These are phyloP conservation scores for Ornithoptera alexandrae DNA, from an alignment of 2,888 invertebrate species.

Conservation along the genomic window DNA sequence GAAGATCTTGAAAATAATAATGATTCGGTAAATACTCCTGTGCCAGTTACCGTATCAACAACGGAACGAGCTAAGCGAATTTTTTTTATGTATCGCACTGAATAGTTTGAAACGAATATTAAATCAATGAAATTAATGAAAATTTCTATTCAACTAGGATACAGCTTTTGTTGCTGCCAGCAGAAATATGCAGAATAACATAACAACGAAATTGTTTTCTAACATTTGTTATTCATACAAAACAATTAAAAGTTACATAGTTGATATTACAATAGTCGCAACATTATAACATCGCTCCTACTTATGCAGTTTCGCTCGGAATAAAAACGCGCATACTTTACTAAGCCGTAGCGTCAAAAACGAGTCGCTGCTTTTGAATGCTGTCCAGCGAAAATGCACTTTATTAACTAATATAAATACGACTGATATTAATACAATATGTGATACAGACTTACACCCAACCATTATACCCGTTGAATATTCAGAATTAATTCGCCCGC, in stretches of 20 bases:
- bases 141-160: too few species aligned
- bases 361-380: too few species aligned
- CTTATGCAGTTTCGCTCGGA: not conserved
- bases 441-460: slow-evolving; percentile 52
- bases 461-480: slow-evolving; percentile 53
- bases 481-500: slow-evolving; percentile 60
- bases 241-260: not conserved
- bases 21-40: too few species aligned
- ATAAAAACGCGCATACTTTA: slow-evolving; percentile 8
- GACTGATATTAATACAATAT: slow-evolving; percentile 48
- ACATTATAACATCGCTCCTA: not conserved
- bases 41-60: too few species aligned
- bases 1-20: too few species aligned
- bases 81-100: too few species aligned
- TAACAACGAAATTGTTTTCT: not conserved
- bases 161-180: not conserved
- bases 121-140: too few species aligned
- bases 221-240: not conserved
- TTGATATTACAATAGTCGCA: not conserved
- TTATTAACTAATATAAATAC: slow-evolving; percentile 54
- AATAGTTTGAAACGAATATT: too few species aligned
- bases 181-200: not conserved
- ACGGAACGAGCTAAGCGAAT: too few species aligned
- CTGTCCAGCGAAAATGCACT: slow-evolving; percentile 46
- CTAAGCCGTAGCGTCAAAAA: slow-evolving; percentile 3